Evolutionary conservation across 2,888 invertebrate species (phyloP).

Genomic region (Meteorus cinctellus): DNA sequence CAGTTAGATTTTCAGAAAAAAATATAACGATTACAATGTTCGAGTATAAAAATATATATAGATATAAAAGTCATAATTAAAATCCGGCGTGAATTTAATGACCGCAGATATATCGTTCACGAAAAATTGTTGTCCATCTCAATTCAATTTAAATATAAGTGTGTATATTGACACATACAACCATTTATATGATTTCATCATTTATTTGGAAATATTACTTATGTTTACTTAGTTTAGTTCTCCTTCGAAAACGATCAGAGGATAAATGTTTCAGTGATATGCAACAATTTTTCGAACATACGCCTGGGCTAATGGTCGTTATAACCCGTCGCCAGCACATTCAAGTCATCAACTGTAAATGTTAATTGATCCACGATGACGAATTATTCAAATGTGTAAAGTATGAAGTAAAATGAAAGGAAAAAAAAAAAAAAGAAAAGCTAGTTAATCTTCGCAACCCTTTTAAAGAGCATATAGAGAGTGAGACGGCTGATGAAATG

Average conservation of each 20-base stretch:
- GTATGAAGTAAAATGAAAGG: neutral
- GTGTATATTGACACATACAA: neutral
- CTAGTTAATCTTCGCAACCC: neutral
- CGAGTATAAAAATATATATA: neutral
- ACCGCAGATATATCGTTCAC: neutral
- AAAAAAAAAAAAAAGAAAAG: neutral
- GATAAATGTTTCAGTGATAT: neutral
- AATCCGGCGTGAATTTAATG: neutral
- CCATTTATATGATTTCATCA: neutral
- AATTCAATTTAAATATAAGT: neutral
- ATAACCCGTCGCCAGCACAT: neutral
- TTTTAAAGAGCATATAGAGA: neutral
- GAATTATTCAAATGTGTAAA: conserved; percentile 5
- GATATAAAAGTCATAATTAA: neutral
- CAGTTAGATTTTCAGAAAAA: conserved; percentile 6
- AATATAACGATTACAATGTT: neutral
- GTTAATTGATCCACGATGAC: neutral
- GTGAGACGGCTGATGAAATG: conserved; percentile 27
- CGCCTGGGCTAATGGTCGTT: neutral
- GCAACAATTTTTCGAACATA: neutral
- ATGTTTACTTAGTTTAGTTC: neutral
- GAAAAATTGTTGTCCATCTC: conserved; percentile 7
- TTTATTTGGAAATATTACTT: neutral
- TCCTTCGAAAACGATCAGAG: too few species aligned
- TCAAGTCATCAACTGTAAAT: neutral